Evolutionary conservation across 2,113 vertebrate genomes (phyloP).

Genomic region (Saguinus midas): DNA sequence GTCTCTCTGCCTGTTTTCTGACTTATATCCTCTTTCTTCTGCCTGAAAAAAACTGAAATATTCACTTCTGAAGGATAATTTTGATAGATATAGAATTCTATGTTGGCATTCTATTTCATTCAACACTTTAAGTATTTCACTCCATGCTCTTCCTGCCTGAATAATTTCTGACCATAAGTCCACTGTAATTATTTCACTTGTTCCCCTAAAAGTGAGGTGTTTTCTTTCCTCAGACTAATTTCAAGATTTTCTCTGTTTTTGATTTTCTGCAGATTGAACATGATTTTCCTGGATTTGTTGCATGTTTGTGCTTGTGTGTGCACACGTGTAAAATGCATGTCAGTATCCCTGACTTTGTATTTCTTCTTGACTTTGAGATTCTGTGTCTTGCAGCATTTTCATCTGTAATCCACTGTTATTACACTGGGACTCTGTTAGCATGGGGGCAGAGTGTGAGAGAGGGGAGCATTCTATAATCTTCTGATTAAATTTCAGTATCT

Average conservation of each 20-base stretch:
- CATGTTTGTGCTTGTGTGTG: background rate
- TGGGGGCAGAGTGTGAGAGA: background rate
- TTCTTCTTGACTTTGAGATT: background rate
- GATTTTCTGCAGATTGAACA: background rate
- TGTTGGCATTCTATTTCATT: background rate
- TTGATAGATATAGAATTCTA: background rate
- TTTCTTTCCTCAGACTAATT: background rate
- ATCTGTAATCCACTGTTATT: background rate
- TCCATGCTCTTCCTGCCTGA: background rate
- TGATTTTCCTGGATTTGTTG: background rate
- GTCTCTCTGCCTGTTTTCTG: background rate
- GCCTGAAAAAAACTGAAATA: background rate
- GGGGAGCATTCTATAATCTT: background rate
- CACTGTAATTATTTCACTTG: background rate
- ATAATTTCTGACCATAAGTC: background rate
- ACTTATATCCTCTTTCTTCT: background rate
- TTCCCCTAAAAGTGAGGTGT: background rate
- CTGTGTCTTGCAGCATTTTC: background rate
- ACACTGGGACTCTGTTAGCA: background rate
- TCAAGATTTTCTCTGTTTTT: background rate
- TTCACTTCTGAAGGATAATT: background rate
- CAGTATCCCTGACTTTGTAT: background rate
- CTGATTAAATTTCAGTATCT: background rate
- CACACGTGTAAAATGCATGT: background rate
- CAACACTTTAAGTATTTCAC: background rate